These are phyloP conservation scores for Petrocephalus sullivani DNA, from an alignment of 2,797 vertebrate genomes.

Conservation along the genomic window DNA sequence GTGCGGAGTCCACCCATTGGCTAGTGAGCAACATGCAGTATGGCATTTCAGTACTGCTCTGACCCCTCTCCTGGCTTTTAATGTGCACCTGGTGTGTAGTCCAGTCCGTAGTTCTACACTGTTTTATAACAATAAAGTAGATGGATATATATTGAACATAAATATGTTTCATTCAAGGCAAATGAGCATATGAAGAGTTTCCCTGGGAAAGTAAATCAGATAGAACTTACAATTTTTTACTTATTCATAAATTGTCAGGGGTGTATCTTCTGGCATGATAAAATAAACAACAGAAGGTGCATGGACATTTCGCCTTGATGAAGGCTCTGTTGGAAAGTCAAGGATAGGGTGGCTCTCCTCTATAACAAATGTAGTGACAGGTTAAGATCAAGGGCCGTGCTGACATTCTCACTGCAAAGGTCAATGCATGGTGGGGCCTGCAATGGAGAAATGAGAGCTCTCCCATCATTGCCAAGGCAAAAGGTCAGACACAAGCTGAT, in stretches of 20 bases:
- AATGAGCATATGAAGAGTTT: not conserved
- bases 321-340: conserved; percentile 57
- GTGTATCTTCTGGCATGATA: not conserved
- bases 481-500: conserved; percentile 96
- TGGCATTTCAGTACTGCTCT: not conserved
- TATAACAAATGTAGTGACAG: conserved; percentile 83
- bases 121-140: not conserved
- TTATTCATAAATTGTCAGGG: not conserved
- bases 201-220: not conserved
- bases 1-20: not conserved
- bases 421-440: conserved; percentile 80
- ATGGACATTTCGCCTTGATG: conserved; percentile 45
- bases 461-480: conserved; percentile 88
- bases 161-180: not conserved
- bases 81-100: not conserved
- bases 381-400: conserved; percentile 79
- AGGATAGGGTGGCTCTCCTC: conserved; percentile 74
- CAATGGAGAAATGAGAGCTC: conserved; percentile 82
- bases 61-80: not conserved
- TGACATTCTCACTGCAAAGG: conserved; percentile 94
- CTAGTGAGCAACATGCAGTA: not conserved
- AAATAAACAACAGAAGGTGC: conserved; percentile 24
- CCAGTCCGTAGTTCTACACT: not conserved
- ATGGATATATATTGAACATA: not conserved
- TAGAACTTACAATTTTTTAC: not conserved